phyloP scores from a whole-genome alignment of 2,113 vertebrate species.

The Hypomesus transpacificus region DNA sequence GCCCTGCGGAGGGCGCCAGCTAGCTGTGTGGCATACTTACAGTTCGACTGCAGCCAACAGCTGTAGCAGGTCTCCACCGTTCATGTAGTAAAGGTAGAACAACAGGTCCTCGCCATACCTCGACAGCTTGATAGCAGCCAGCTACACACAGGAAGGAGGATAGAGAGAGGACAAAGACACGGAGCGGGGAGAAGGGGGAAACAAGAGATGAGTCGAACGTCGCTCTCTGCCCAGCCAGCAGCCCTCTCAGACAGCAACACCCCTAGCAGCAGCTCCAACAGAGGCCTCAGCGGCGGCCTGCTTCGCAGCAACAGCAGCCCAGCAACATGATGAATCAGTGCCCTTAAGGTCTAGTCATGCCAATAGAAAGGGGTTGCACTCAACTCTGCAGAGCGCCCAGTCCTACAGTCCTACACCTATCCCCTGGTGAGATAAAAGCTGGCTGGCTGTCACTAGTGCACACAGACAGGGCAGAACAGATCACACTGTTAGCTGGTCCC shows the following conservation, averaged over 20 bases:
- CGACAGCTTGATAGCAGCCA: constrained; percentile 92
- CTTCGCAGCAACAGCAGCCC: no score
- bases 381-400: not conserved
- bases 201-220: rapidly evolving
- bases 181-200: no score
- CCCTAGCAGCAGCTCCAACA: no score
- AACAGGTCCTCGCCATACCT: constrained; percentile 91
- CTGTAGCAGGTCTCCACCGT: constrained; percentile 90
- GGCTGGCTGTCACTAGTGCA: not conserved
- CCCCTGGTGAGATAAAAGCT: no score
- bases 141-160: constrained; percentile 11
- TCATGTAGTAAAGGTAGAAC: constrained; percentile 95
- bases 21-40: constrained; percentile 69
- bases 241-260: no score
- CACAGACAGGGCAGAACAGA: not conserved
- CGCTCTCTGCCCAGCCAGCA: no score
- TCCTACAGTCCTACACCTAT: not conserved
- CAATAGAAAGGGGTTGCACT: not conserved
- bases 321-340: no score
- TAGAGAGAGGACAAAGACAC: no score
- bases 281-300: no score
- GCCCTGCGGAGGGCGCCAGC: not conserved
- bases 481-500: no score
- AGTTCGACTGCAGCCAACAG: constrained; percentile 91
- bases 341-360: no score